phyloP scores from a whole-genome alignment of 2,113 vertebrate species.

The Apteryx mantelli region DNA sequence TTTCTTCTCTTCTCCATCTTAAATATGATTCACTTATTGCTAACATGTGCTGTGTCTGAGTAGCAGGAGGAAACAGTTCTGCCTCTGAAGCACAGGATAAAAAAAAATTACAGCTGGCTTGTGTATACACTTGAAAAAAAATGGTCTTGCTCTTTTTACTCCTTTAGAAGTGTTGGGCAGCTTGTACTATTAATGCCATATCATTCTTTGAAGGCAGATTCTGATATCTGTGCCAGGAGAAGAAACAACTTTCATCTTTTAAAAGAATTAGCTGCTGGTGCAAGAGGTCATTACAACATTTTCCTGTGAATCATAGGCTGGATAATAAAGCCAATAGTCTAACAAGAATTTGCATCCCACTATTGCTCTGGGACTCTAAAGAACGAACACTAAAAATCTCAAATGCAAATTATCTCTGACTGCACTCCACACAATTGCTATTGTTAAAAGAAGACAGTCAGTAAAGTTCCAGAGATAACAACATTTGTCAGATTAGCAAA shows the following conservation, averaged over 20 bases:
- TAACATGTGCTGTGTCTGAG: constrained; percentile 56
- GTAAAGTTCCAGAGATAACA: constrained; percentile 13
- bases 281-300: constrained; percentile 62
- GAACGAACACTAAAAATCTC: constrained; percentile 24
- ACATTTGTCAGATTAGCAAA: background rate
- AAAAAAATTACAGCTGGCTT: constrained; percentile 61
- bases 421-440: background rate
- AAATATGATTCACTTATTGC: constrained; percentile 65
- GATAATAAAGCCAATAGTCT: constrained; percentile 55
- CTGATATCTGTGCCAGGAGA: constrained; percentile 55
- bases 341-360: constrained; percentile 41
- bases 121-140: constrained; percentile 38
- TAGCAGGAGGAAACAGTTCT: constrained; percentile 55
- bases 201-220: constrained; percentile 61
- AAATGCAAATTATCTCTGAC: constrained; percentile 35
- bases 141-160: background rate
- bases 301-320: constrained; percentile 49
- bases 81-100: constrained; percentile 33
- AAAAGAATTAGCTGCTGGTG: constrained; percentile 59
- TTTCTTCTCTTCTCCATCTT: constrained; percentile 49
- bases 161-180: constrained; percentile 67
- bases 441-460: background rate
- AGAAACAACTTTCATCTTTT: constrained; percentile 64
- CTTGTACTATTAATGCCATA: constrained; percentile 60
- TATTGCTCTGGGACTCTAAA: constrained; percentile 47